Conservation (phyloP, 1,140 invertebrate species). For the Ladona fulva region DNA sequence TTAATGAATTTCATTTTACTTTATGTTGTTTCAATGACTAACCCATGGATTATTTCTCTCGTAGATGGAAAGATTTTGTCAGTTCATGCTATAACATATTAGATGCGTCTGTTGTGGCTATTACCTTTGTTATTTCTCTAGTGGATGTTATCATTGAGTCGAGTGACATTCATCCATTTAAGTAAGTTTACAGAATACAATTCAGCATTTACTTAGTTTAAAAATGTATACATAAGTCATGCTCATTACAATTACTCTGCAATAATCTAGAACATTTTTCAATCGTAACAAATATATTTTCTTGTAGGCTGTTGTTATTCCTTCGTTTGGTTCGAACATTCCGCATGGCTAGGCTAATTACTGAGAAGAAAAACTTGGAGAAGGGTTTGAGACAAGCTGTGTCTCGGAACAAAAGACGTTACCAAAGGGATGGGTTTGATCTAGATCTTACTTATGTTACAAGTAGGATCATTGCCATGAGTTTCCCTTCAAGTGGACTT, state of each 20-base stretch:
- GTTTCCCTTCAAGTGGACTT: slow-evolving; percentile 46
- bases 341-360: slow-evolving; percentile 36
- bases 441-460: slow-evolving; percentile 50
- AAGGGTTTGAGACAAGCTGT: slow-evolving; percentile 41
- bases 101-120: neutral
- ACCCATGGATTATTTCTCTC: neutral
- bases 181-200: neutral
- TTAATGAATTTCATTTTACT: too few relatives aligned
- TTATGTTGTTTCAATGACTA: too few relatives aligned
- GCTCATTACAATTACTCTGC: too few relatives aligned
- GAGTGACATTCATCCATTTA: neutral
- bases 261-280: too few relatives aligned
- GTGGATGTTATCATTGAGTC: neutral
- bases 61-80: neutral
- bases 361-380: slow-evolving; percentile 38
- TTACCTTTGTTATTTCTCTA: neutral
- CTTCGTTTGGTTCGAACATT: slow-evolving; percentile 40
- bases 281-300: too few relatives aligned
- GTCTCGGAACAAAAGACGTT: slow-evolving; percentile 49
- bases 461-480: slow-evolving; percentile 51
- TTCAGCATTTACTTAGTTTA: too few relatives aligned
- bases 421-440: slow-evolving; percentile 47
- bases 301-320: neutral
- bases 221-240: too few relatives aligned
- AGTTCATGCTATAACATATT: neutral